phyloP scores from a whole-genome alignment of 2,888 invertebrate genomes.

The Glaucopsyche alexis region DNA sequence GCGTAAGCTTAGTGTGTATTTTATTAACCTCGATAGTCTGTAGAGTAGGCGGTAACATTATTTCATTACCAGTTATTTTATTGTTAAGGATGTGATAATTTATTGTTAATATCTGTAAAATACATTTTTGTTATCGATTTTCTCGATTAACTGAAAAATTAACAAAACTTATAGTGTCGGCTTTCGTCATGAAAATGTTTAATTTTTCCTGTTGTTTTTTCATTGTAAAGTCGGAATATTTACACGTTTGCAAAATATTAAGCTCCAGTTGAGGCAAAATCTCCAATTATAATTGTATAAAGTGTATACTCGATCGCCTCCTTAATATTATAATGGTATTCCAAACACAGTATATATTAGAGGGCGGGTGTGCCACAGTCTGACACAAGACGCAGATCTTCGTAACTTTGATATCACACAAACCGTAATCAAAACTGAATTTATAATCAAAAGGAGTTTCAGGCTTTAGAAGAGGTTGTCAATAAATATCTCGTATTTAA shows the following conservation, averaged over 20 bases:
- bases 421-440: slow-evolving; percentile 9
- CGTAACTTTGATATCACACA: not conserved
- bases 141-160: too few species aligned
- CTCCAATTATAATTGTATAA: slow-evolving; percentile 69
- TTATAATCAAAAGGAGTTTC: not conserved
- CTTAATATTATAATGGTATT: slow-evolving; percentile 78
- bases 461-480: too few species aligned
- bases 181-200: too few species aligned
- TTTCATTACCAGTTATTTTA: slow-evolving; percentile 1
- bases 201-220: too few species aligned
- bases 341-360: slow-evolving; percentile 76
- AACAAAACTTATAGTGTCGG: too few species aligned
- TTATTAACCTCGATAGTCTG: not conserved
- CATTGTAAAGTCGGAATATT: too few species aligned
- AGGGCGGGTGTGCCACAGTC: slow-evolving; percentile 47
- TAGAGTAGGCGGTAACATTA: not conserved
- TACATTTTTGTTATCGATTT: too few species aligned
- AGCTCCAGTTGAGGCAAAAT: slow-evolving; percentile 45
- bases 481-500: not conserved
- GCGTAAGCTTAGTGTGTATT: slow-evolving; percentile 5
- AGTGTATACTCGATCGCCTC: slow-evolving; percentile 49
- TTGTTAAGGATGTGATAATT: not conserved
- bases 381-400: slow-evolving; percentile 31
- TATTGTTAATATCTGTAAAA: not conserved
- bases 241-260: not conserved